Base-by-base conservation (phyloP, 2,888 invertebrate species). In the Xestia ashworthii region DNA sequence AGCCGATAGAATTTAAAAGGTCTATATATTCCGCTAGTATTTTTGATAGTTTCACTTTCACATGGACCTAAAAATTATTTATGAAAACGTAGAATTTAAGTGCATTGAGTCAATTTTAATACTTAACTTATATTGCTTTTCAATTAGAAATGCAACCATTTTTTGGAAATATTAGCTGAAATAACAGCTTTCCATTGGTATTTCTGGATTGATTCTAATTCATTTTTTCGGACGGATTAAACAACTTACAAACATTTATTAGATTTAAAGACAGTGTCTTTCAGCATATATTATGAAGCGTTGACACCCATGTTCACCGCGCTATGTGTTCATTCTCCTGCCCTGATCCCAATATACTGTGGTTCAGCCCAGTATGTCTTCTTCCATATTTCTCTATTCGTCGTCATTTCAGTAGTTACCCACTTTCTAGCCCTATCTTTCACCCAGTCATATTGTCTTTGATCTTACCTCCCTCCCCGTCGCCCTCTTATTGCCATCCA, bases 1-100 rank as follows among this genome's bases (percentile, higher is more conserved):
- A 44, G 81, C 74, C 74, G 50, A 78, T 65, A 65, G 19, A 65
- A 65, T 81, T 72, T 81, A 65, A 78, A 44, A 73, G 65, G 48
- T 53, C 66, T 66, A 58, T 53, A 78, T 78, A 74, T 44, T 44
- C 22, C 25, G 3, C 58, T 14, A 19, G 14, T 65, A 65, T n/a
- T 64, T 19, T 55, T 22, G n/a, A 66, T n/a, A 44, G 55, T 53
- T 71, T 1, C n/a, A 46, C 12, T 73, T 74, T 14, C 14, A 58
- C n/a, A 4, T 38, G 14, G 3, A 25, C 14, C 53, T 58, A 58
- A 25, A 19, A 32, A 14, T 5, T 25, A 32, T 6, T 71, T 74
- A 38, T 44, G 16, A 73, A 73, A 44, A 32, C 8, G 3, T 12
- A 12, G 38, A 8, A 38, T 68, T n/a, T n/a, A 74, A 16, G 16